These are phyloP conservation scores for Cyprinodon tularosa DNA, from an alignment of 2,113 vertebrate species.

Conservation along the genomic window DNA sequence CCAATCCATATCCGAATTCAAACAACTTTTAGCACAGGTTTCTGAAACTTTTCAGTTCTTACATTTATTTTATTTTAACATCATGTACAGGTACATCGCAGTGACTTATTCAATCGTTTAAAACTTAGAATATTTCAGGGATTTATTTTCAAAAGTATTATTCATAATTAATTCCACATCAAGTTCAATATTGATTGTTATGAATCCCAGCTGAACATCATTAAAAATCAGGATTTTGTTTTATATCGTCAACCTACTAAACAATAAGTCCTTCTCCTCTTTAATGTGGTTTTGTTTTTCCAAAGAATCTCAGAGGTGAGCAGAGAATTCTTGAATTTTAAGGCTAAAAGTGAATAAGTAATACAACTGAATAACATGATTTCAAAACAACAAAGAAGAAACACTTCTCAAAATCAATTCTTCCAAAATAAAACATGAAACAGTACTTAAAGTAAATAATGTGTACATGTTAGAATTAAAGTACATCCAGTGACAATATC, in stretches of 20 bases:
- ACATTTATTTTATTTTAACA: neutral
- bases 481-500: too few relatives aligned
- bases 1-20: slow-evolving; percentile 95
- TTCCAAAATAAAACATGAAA: too few relatives aligned
- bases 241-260: neutral
- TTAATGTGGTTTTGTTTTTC: too few relatives aligned
- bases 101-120: neutral
- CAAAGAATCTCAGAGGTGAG: too few relatives aligned
- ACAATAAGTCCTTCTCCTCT: neutral
- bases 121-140: neutral
- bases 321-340: too few relatives aligned
- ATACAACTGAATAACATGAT: too few relatives aligned
- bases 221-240: neutral
- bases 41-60: neutral
- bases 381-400: too few relatives aligned
- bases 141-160: neutral
- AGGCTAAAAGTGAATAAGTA: too few relatives aligned
- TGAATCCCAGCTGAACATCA: neutral
- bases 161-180: neutral
- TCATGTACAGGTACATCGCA: neutral
- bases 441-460: too few relatives aligned
- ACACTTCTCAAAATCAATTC: too few relatives aligned
- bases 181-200: neutral
- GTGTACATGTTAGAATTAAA: too few relatives aligned
- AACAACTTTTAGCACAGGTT: slow-evolving; percentile 97